Conservation (phyloP, 2,113 vertebrate genomes). For the Gobius niger region DNA sequence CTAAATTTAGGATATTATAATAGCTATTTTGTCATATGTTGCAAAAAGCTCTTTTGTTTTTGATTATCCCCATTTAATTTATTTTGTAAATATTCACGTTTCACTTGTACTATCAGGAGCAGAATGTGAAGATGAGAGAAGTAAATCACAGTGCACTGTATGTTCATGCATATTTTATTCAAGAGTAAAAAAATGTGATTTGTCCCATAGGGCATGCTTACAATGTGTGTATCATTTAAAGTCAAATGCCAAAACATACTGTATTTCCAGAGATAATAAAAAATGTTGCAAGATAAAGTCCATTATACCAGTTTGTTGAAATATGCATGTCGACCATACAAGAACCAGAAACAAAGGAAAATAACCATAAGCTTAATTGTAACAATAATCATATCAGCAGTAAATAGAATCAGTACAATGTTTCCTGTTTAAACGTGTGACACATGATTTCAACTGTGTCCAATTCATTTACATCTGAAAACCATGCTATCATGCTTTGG, state of each 20-base stretch:
- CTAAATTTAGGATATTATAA: too few relatives aligned
- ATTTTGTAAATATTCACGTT: too few relatives aligned
- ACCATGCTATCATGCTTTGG: slow-evolving; percentile 87
- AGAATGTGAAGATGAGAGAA: not conserved
- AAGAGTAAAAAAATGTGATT: slow-evolving; percentile 87
- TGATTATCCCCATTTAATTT: too few relatives aligned
- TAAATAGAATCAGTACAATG: slow-evolving; percentile 81
- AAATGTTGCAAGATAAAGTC: slow-evolving; percentile 80
- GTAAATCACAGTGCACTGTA: slow-evolving; percentile 38
- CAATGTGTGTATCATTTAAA: slow-evolving; percentile 83
- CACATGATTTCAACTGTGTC: slow-evolving; percentile 77
- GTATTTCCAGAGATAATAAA: slow-evolving; percentile 79
- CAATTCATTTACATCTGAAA: slow-evolving; percentile 81
- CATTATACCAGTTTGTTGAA: slow-evolving; percentile 79
- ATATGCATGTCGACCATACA: slow-evolving; percentile 81
- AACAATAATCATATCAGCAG: slow-evolving; percentile 80
- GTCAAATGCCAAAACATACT: slow-evolving; percentile 80
- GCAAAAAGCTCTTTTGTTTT: too few relatives aligned
- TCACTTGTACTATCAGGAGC: too few relatives aligned
- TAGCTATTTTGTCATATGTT: too few relatives aligned
- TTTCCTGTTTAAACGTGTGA: slow-evolving; percentile 79
- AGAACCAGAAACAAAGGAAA: slow-evolving; percentile 80
- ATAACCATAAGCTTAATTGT: slow-evolving; percentile 77
- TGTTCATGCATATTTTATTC: slow-evolving; percentile 89
- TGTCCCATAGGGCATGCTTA: slow-evolving; percentile 88